Percentiles rank a stretch among this genome's conserved stretches.
phyloP scores from a whole-genome alignment of 2,888 invertebrate genomes.

The Teleogryllus oceanicus region DNA sequence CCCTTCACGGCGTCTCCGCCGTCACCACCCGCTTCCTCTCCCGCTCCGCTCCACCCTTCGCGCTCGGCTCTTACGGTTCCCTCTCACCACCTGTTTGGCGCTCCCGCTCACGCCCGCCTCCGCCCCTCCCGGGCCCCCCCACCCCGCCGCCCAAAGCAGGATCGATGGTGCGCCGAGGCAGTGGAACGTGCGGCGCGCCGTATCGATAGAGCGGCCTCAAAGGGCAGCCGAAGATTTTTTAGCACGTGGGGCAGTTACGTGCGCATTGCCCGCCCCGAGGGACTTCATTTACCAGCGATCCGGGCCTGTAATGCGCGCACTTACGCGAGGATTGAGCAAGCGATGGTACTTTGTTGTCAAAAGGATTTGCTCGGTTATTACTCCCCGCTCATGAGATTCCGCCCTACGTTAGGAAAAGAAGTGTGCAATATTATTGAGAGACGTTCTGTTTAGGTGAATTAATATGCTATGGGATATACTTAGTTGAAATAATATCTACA shows the following conservation, averaged over 20 bases:
- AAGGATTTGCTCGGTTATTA: too few species aligned
- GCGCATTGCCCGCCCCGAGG: not conserved
- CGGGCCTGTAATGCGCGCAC: too few species aligned
- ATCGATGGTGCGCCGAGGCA: not conserved
- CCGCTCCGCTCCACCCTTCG: not conserved
- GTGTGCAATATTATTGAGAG: too few species aligned
- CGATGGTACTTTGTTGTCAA: too few species aligned
- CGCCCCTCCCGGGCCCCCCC: not conserved
- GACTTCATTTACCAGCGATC: not conserved
- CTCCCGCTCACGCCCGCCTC: not conserved
- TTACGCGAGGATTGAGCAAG: too few species aligned
- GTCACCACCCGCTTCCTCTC: not conserved
- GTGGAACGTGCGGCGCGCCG: not conserved
- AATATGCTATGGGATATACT: too few species aligned
- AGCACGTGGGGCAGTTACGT: not conserved
- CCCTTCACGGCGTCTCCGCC: not conserved
- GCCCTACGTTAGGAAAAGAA: too few species aligned
- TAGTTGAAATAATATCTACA: too few species aligned
- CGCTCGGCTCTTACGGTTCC: not conserved
- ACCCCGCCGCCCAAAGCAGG: not conserved
- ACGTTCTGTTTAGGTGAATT: too few species aligned
- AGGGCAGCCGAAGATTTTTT: slow-evolving; percentile 11
- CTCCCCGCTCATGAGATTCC: too few species aligned
- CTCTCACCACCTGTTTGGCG: not conserved
- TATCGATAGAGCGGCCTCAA: slow-evolving; percentile 4